Percentiles rank a stretch among this genome's conserved stretches.
Evolutionary conservation across 2,888 invertebrate species (phyloP).

Genomic region (Philaethria dido): DNA sequence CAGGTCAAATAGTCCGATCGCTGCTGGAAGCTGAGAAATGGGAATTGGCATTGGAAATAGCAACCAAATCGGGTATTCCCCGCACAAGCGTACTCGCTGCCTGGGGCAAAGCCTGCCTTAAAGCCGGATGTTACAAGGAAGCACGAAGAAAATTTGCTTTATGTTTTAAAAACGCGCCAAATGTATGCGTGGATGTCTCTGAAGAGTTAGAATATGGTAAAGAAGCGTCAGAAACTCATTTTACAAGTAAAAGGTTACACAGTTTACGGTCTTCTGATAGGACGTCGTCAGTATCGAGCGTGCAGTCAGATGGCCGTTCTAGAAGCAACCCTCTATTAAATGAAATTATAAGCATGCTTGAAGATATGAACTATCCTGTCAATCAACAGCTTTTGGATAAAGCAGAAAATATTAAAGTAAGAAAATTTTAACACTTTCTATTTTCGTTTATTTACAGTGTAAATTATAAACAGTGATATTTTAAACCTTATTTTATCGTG

Average conservation of each 20-base stretch:
- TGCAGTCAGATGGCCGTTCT: slow-evolving; percentile 77
- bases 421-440: too few relatives aligned
- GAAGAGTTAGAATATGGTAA: slow-evolving; percentile 73
- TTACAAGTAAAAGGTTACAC: slow-evolving; percentile 61
- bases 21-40: slow-evolving; percentile 94
- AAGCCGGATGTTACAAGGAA: slow-evolving; percentile 89
- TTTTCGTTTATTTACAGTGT: too few relatives aligned
- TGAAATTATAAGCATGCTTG: slow-evolving; percentile 88
- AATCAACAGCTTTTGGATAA: slow-evolving; percentile 77
- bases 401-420: slow-evolving; percentile 75
- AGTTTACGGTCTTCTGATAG: slow-evolving; percentile 61
- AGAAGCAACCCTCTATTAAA: slow-evolving; percentile 86
- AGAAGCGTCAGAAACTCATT: slow-evolving; percentile 68
- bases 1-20: slow-evolving; percentile 86
- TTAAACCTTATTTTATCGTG: too few relatives aligned
- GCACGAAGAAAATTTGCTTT: slow-evolving; percentile 89
- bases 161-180: slow-evolving; percentile 71
- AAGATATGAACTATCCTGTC: slow-evolving; percentile 83
- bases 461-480: too few relatives aligned
- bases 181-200: slow-evolving; percentile 61
- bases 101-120: slow-evolving; percentile 93
- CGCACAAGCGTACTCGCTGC: slow-evolving; percentile 92
- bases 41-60: slow-evolving; percentile 92
- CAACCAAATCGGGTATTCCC: slow-evolving; percentile 93
- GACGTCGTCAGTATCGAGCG: slow-evolving; percentile 63